These are phyloP conservation scores for Polydrusus cervinus DNA, from an alignment of 2,888 invertebrate species.

Conservation along the genomic window DNA sequence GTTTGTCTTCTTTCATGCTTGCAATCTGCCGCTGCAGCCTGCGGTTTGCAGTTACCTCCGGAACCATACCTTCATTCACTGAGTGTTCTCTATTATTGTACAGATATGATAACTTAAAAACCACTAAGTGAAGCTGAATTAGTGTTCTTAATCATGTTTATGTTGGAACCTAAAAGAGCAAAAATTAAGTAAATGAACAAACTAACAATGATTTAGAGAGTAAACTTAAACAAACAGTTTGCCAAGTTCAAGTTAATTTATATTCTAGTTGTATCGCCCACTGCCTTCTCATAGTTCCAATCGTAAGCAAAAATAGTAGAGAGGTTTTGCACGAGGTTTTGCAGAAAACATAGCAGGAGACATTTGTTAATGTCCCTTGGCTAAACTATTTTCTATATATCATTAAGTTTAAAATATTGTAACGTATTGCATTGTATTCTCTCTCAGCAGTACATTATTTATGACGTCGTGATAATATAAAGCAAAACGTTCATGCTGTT, in stretches of 20 bases:
- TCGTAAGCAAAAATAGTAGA: slow-evolving; percentile 2
- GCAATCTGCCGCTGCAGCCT: too few relatives aligned
- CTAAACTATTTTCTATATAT: slow-evolving; percentile 52
- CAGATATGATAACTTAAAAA: too few relatives aligned
- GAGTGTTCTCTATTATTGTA: too few relatives aligned
- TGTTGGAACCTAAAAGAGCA: too few relatives aligned
- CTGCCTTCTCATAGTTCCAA: slow-evolving; percentile 11
- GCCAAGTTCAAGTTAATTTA: background rate
- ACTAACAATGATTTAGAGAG: background rate
- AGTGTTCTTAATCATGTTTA: too few relatives aligned
- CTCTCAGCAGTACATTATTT: slow-evolving; percentile 47
- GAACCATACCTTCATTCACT: too few relatives aligned
- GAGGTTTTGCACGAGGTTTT: slow-evolving; percentile 24
- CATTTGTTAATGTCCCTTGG: slow-evolving; percentile 49
- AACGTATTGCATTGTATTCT: slow-evolving; percentile 37
- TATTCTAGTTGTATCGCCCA: background rate
- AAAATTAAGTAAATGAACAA: background rate
- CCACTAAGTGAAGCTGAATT: too few relatives aligned
- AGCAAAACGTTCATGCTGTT: slow-evolving; percentile 38
- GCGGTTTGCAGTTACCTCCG: too few relatives aligned
- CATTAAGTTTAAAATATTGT: slow-evolving; percentile 42
- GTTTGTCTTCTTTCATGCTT: too few relatives aligned
- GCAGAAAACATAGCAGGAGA: slow-evolving; percentile 27
- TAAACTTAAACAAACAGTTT: slow-evolving; percentile 1
- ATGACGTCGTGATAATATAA: slow-evolving; percentile 46